Evolutionary conservation across 2,888 invertebrate species (phyloP).

Genomic region (Campoplex capitator): DNA sequence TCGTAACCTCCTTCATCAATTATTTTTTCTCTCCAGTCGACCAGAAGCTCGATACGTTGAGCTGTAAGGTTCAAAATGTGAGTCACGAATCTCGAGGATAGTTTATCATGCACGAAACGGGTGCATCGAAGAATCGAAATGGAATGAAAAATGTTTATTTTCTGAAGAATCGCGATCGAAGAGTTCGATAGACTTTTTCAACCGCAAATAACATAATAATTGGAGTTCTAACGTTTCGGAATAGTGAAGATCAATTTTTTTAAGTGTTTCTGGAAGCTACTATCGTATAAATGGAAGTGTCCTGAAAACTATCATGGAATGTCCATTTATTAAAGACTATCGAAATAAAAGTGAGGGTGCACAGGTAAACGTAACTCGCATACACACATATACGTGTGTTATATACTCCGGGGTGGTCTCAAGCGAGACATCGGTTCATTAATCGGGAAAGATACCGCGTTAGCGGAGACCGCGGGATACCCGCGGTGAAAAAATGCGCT

Average conservation of each 20-base stretch:
- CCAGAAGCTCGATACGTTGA: background rate
- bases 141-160: background rate
- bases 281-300: slow-evolving; percentile 49
- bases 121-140: background rate
- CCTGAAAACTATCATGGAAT: slow-evolving; percentile 47
- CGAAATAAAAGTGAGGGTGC: slow-evolving; percentile 70
- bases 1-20: background rate
- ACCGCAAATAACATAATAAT: background rate
- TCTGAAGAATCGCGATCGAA: background rate
- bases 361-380: slow-evolving; percentile 69
- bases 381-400: slow-evolving; percentile 60
- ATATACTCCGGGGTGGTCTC: slow-evolving; percentile 81
- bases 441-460: slow-evolving; percentile 82
- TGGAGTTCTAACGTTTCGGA: background rate
- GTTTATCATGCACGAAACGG: background rate
- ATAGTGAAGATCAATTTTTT: slow-evolving; percentile 15
- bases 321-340: slow-evolving; percentile 32
- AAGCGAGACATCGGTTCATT: slow-evolving; percentile 83
- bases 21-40: background rate
- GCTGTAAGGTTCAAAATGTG: background rate
- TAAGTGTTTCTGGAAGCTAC: slow-evolving; percentile 27
- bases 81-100: background rate
- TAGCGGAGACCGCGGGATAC: slow-evolving; percentile 66
- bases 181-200: background rate
- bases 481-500: slow-evolving; percentile 76